phyloP scores from a whole-genome alignment of 2,113 vertebrate species.

The Agapornis roseicollis region DNA sequence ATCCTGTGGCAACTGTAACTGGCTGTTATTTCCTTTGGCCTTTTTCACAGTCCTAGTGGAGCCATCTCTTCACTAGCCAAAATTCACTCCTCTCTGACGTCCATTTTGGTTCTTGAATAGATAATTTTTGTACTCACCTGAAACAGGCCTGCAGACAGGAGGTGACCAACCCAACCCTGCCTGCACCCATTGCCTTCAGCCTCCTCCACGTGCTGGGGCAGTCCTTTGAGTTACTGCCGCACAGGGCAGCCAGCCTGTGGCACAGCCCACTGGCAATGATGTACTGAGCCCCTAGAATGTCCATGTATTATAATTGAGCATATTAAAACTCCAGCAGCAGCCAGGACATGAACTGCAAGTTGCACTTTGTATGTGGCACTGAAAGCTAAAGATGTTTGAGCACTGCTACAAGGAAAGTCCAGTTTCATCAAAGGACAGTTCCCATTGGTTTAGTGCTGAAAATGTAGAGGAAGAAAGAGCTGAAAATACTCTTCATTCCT shows the following conservation, averaged over 20 bases:
- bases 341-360: not conserved
- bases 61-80: not conserved
- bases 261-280: not conserved
- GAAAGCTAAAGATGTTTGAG: not conserved
- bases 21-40: not conserved
- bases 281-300: not conserved
- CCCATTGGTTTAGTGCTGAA: not conserved
- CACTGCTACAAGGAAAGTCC: not conserved
- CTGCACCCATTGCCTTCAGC: not conserved
- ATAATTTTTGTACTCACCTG: not conserved
- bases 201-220: not conserved
- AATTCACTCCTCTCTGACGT: not conserved
- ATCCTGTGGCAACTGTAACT: not conserved
- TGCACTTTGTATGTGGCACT: not conserved
- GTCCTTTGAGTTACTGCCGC: not conserved
- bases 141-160: not conserved
- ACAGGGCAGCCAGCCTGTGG: not conserved
- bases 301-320: accelerated
- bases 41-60: not conserved
- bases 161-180: not conserved
- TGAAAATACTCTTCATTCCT: not conserved
- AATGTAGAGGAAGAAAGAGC: not conserved
- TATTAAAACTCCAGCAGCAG: not conserved
- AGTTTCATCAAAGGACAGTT: not conserved
- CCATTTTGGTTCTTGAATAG: not conserved